A percentile compares a stretch with the other conserved stretches of the same genome.
These are phyloP conservation scores for Nesometra sesokonis DNA, from an alignment of 35 echinoderm and acorn worm species.

Conservation along the genomic window DNA sequence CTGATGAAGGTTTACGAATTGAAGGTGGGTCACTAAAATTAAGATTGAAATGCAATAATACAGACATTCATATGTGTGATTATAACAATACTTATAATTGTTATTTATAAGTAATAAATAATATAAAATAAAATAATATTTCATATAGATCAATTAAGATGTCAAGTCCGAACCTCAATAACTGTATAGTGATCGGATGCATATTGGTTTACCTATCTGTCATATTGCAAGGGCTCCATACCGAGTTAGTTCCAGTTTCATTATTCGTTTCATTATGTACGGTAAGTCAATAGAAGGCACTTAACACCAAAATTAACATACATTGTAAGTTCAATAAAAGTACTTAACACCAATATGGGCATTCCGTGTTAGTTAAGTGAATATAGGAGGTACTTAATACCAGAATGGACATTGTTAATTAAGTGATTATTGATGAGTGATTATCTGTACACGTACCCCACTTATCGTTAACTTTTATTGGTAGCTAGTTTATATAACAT, in stretches of 20 bases:
- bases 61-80: too few species aligned
- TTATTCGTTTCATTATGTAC: slow-evolving; percentile 79
- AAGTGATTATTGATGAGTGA: neutral
- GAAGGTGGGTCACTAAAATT: too few species aligned
- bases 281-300: slow-evolving; percentile 35
- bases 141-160: slow-evolving; percentile 80
- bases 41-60: too few species aligned
- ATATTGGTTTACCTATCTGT: slow-evolving; percentile 80
- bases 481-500: too few species aligned
- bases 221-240: slow-evolving; percentile 66
- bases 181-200: slow-evolving; percentile 74
- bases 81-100: too few species aligned
- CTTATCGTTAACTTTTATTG: too few species aligned
- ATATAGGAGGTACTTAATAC: neutral
- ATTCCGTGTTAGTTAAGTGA: too few species aligned
- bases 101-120: too few species aligned
- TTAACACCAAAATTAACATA: neutral
- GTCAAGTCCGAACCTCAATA: slow-evolving; percentile 93
- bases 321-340: slow-evolving; percentile 33
- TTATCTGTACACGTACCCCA: neutral
- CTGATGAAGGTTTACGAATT: too few species aligned
- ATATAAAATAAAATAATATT: neutral
- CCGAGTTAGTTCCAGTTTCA: slow-evolving; percentile 38
- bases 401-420: neutral
- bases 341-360: neutral